These are phyloP conservation scores for Sciaenops ocellatus DNA, from an alignment of 2,797 vertebrate genomes.

Conservation along the genomic window DNA sequence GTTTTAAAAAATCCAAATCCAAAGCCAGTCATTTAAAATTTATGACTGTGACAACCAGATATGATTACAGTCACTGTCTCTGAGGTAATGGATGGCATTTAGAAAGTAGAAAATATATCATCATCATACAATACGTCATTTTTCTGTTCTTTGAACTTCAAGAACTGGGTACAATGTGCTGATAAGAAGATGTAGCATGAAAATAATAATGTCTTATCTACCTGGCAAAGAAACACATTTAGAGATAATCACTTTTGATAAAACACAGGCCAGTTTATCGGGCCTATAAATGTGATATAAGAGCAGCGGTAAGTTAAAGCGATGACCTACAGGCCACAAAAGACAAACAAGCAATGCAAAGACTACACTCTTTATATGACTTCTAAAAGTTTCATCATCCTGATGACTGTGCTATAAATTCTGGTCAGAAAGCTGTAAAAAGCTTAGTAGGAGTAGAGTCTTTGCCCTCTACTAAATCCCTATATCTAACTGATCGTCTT, in stretches of 20 bases:
- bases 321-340: conserved; percentile 17
- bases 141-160: conserved; percentile 34
- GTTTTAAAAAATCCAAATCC: conserved; percentile 31
- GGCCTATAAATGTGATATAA: conserved; percentile 7
- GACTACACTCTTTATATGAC: neutral
- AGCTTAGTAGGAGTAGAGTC: conserved; percentile 29
- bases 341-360: conserved; percentile 20
- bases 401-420: neutral
- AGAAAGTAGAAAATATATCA: neutral
- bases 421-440: conserved; percentile 2
- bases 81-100: conserved; percentile 32
- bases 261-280: neutral
- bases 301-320: neutral
- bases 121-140: neutral
- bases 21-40: conserved; percentile 12
- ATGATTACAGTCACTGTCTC: conserved; percentile 27
- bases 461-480: conserved; percentile 36
- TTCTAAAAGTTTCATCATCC: neutral
- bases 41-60: conserved; percentile 40
- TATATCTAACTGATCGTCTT: conserved; percentile 36
- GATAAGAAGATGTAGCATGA: neutral
- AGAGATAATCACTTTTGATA: conserved; percentile 5
- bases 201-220: conserved; percentile 12
- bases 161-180: conserved; percentile 4
- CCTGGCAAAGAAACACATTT: neutral